Evolutionary conservation across 2,888 invertebrate genomes (phyloP).

Genomic region (Prosopocoilus inquinatus): DNA sequence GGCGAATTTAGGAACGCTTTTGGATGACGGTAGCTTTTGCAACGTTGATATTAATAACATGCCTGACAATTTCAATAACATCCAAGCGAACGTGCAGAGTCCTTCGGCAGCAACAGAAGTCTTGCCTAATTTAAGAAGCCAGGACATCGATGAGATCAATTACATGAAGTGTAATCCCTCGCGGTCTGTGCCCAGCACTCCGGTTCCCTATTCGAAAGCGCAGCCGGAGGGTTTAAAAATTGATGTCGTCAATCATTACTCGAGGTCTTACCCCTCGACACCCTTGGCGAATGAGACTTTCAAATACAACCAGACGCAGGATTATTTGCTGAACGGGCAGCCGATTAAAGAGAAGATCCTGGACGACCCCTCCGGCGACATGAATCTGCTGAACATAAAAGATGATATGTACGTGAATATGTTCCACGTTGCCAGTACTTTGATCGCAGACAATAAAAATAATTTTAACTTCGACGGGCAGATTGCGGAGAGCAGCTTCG

Average conservation of each 20-base stretch:
- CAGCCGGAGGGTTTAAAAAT: conserved; percentile 3
- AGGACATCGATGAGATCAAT: conserved; percentile 27
- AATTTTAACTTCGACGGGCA: conserved; percentile 26
- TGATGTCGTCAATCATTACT: conserved; percentile 12
- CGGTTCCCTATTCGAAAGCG: conserved; percentile 57
- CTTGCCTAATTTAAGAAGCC: neutral
- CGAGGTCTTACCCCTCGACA: conserved; percentile 74
- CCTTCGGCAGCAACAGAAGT: neutral
- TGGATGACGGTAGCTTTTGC: neutral
- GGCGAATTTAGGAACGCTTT: conserved; percentile 49
- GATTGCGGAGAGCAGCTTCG: conserved; percentile 24
- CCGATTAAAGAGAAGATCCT: conserved; percentile 39
- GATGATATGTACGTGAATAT: conserved; percentile 23
- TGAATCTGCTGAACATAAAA: conserved; percentile 14
- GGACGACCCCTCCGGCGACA: conserved; percentile 8
- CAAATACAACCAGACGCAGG: conserved; percentile 44
- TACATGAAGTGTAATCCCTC: conserved; percentile 50
- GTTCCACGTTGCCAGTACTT: conserved; percentile 25
- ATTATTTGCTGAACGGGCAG: conserved; percentile 49
- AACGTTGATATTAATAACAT: conserved; percentile 15
- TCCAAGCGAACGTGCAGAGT: conserved; percentile 20
- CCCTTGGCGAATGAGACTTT: conserved; percentile 54
- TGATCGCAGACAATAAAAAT: conserved; percentile 29
- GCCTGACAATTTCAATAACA: conserved; percentile 27
- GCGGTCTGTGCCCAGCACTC: conserved; percentile 69